Base-by-base conservation (phyloP, 2,797 vertebrate genomes). In the Notamacropus eugenii region DNA sequence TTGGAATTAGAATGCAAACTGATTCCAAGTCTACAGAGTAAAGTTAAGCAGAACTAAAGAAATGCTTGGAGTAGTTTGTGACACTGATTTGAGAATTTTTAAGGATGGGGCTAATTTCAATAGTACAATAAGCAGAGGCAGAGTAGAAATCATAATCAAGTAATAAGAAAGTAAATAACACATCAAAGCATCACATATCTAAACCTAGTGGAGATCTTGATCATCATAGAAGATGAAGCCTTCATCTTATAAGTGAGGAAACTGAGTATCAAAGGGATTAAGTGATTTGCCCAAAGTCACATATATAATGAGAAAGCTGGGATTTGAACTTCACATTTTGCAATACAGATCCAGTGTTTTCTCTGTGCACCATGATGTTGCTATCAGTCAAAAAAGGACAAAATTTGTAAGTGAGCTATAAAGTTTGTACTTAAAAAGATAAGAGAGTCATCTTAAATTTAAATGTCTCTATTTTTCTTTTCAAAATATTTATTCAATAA, bases 371-470 rank as follows among this genome's bases (percentile, higher is more conserved):
- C 59, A 19, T 19, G 34, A 67, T 67, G 14, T 16, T 67, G 14
- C 34, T 67, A 67, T 5, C n/a, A n/a, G 34, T n/a, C 34, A 67
- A n/a, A n/a, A 62, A 67, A 14, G 59, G 5, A 62, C 34, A 67
- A 31, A 67, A 67, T n/a, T 34, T 19, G 14, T 67, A n/a, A 67
- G 34, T 14, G n/a, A 67, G 34, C 4, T 14, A 67, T n/a, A 27
- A 62, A 62, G 62, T 67, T n/a, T n/a, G 14, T 67, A 5, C 34
- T 67, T n/a, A 19, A n/a, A 67, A 67, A 67, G 14, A 67, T 93
- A 62, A 93, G 91, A 46, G 90, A 6, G 9, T 29, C 52, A 55
- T 95, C 93, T 93, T 54, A 94, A 91, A 91, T 94, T 94, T 92
- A 91, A 93, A 67, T 34, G 55, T 27, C 50, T 11, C 62, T 87